Conservation (phyloP, 2,888 invertebrate species). For the Lissonota sp. region DNA sequence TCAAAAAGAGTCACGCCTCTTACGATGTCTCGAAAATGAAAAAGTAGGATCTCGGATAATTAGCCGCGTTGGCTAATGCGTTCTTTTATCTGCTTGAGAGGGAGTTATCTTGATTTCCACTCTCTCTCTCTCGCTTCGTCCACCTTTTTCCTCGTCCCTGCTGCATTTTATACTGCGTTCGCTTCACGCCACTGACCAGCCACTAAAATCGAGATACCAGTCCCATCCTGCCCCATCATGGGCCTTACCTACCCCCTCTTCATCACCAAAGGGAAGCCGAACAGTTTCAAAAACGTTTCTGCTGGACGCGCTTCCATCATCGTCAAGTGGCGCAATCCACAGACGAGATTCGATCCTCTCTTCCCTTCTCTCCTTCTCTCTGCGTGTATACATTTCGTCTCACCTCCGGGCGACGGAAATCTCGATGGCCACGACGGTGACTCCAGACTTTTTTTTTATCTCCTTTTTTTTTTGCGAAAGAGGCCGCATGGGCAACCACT, state of each 20-base stretch:
- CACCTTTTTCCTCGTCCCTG: slow-evolving; percentile 17
- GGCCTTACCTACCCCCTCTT: slow-evolving; percentile 5
- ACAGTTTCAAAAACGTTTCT: slow-evolving; percentile 59
- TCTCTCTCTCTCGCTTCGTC: slow-evolving; percentile 40
- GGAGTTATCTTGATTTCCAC: slow-evolving; percentile 74
- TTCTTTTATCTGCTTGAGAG: slow-evolving; percentile 76
- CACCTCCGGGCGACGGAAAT: slow-evolving; percentile 62
- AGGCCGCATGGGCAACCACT: slow-evolving; percentile 57
- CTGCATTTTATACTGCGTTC: slow-evolving; percentile 32
- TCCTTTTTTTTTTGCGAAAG: slow-evolving; percentile 57
- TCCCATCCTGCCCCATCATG: slow-evolving; percentile 45
- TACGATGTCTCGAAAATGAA: slow-evolving; percentile 68
- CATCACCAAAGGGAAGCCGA: slow-evolving; percentile 8
- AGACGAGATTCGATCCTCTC: slow-evolving; percentile 16
- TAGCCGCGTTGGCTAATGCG: slow-evolving; percentile 79
- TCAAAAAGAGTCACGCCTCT: slow-evolving; percentile 72
- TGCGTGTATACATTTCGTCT: slow-evolving; percentile 36
- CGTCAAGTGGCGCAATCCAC: slow-evolving; percentile 56
- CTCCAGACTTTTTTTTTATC: slow-evolving; percentile 36
- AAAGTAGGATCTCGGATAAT: slow-evolving; percentile 72
- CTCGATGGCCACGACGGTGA: slow-evolving; percentile 53
- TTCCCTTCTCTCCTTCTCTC: slow-evolving; percentile 3
- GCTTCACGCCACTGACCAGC: slow-evolving; percentile 65
- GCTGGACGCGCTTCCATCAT: slow-evolving; percentile 59
- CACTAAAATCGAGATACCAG: slow-evolving; percentile 63